A percentile compares a stretch with the other conserved stretches of the same genome.
Evolutionary conservation across 30 jellyfish, hydroid and myxozoan species (phyloP).

Genomic region (Aurelia aurita): DNA sequence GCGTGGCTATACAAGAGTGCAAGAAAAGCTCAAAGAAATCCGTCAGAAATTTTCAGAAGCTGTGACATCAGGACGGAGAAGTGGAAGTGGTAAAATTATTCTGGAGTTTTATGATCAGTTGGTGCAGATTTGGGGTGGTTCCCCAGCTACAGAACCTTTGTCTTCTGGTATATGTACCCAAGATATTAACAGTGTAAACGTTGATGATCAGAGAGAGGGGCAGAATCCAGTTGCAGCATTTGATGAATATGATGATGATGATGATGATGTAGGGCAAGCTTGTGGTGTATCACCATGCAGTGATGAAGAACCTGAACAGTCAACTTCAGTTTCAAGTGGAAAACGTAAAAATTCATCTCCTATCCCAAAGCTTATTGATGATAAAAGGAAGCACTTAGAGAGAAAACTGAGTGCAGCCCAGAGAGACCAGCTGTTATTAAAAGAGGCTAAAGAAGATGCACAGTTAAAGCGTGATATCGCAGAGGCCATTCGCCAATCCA

Average conservation of each 20-base stretch:
- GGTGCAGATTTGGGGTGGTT: constrained; percentile 47
- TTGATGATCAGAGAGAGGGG: constrained; percentile 24
- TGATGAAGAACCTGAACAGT: constrained; percentile 2
- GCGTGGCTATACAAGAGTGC: constrained; percentile 49
- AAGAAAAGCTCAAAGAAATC: constrained; percentile 60
- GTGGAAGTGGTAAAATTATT: constrained; percentile 66
- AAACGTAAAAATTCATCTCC: constrained; percentile 41
- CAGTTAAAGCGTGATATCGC: constrained; percentile 46
- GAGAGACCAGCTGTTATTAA: constrained; percentile 28
- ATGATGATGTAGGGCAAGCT: background rate
- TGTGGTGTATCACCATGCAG: background rate
- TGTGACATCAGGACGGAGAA: constrained; percentile 44
- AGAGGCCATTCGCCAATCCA: constrained; percentile 55
- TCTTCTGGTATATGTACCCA: constrained; percentile 23
- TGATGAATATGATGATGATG: constrained; percentile 17
- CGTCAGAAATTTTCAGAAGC: constrained; percentile 57
- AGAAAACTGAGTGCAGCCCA: constrained; percentile 53
- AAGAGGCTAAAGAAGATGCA: constrained; percentile 51
- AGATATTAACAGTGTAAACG: constrained; percentile 2
- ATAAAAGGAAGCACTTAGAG: constrained; percentile 63
- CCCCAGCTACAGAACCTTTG: constrained; percentile 55
- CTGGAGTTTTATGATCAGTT: constrained; percentile 43
- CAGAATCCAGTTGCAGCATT: background rate
- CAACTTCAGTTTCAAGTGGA: constrained; percentile 14
- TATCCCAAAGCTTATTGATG: constrained; percentile 54